Evolutionary conservation across 2,113 vertebrate genomes (phyloP).

Genomic region (Oenanthe oenanthe): DNA sequence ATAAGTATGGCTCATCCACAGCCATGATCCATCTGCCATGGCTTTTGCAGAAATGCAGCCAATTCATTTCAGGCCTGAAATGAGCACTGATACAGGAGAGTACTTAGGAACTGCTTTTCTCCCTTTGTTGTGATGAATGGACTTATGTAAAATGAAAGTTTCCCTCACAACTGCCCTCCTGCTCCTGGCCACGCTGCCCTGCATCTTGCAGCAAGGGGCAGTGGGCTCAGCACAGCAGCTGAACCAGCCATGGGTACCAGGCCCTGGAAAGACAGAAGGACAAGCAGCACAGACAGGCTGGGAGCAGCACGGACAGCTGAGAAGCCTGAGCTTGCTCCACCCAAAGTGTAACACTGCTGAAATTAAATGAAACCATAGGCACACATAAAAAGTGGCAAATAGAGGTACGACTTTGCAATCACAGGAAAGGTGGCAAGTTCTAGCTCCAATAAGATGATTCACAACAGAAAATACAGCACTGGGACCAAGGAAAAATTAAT

Average conservation of each 20-base stretch:
- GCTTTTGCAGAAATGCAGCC: background rate
- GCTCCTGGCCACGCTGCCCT: background rate
- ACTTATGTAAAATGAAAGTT: background rate
- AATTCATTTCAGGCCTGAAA: background rate
- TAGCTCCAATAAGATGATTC: background rate
- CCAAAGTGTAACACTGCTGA: background rate
- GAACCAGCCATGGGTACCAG: background rate
- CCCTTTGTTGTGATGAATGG: fast-evolving
- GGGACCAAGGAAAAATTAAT: background rate
- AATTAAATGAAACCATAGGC: background rate
- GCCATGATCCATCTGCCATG: background rate
- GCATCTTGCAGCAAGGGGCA: background rate
- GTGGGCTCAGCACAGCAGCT: background rate
- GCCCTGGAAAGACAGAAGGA: background rate
- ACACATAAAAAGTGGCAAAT: background rate
- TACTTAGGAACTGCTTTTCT: background rate
- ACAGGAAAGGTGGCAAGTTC: background rate
- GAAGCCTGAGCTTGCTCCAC: background rate
- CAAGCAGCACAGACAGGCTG: background rate
- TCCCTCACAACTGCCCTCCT: background rate
- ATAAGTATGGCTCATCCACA: background rate
- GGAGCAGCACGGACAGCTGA: background rate
- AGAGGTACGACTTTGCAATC: background rate
- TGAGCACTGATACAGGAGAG: background rate
- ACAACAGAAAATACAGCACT: background rate